Evolutionary conservation across 2,113 vertebrate genomes (phyloP), one percentile per base, ranked within the genome.

Genomic region (Pelobates fuscus): DNA sequence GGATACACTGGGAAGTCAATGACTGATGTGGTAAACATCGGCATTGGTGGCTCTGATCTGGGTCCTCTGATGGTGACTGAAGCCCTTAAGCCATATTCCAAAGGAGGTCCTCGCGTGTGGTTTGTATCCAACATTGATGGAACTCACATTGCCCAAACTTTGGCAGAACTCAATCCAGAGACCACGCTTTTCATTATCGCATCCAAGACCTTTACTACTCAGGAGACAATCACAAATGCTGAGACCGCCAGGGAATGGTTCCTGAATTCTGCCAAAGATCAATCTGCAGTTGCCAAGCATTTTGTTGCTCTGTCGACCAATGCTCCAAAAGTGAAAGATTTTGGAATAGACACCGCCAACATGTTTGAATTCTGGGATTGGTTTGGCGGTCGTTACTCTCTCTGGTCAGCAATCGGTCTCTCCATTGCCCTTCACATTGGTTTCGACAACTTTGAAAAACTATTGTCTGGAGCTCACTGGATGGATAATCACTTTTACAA

Each of bases 281-380:
- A 92, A 79, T 88, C 95, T 77, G 83, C 94, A 26, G 97, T 99
- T 1, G 95, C 97, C 71, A 99, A 99, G 87, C 97, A 99, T 72
- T 98, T 98, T 20, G 95, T 94, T 25, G 97, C 97, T n/a, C 92
- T 99, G 71, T 99, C 97, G 67, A 99, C 97, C 80, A 99, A 98
- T 70, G 92, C 86, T 20, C 79, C 82, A 55, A 99, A 99, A 91
- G 97, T 99, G 75, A 92, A 93, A 78, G 95, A 94, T n/a, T 99
- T 99, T 25, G 97, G 97, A 80, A 98, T 99, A 77, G 97, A 99
- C 83, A 87, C 94, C 0, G 86, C 86, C 41, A 99, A 99, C 85
- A 98, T 99, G 97, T 99, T 99, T 69, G 97, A 96, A 80, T 99
- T 98, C 82, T 98, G 97, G 97, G 96, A 98, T 69, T 99, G 97